Evolutionary conservation across 2,797 vertebrate species (phyloP), one percentile per base, ranked within the genome.

Genomic region (Dipus sagitta): DNA sequence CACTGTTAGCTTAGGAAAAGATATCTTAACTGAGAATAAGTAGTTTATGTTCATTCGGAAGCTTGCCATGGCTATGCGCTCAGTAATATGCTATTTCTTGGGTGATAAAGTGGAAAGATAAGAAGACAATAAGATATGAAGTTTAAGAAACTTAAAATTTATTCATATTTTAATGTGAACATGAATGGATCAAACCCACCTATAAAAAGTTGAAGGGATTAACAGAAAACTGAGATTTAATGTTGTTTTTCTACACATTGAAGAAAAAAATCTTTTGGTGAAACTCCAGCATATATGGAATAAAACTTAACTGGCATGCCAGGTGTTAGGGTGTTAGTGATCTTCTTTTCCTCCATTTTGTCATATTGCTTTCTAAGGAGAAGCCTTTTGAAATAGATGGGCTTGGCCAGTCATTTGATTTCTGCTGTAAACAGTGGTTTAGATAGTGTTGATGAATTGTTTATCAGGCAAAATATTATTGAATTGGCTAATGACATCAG

Each of bases 141-240:
- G 75, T 85, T 91, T 75, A 88, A 94, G 68, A 85, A 75, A 58
- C 52, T 92, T 95, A 77, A 12, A 30, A 17, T 71, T 86, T 80
- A 70, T 52, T 67, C 38, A 78, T 1, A 24, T 95, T 75, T 6
- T 79, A 8, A 86, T 78, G 47, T 82, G 62, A 68, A 75, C 20
- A 81, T 17, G 71, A 34, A 68, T 88, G 30, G 1, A 79, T 70
- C n/a, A 24, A 52, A 85, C 6, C 9, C 9, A 64, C 30, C 62
- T 30, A 47, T 0, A 85, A 23, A 14, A 78, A 15, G 32, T 79
- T 18, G 38, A n/a, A n/a, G n/a, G n/a, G 65, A 82, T 65, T 60
- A 86, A 85, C 4, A 81, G 65, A 32, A 92, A 90, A 67, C 24
- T 80, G 12, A 6, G 64, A 58, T 90, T 32, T 8, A 62, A 17